phyloP scores from a whole-genome alignment of 1,140 invertebrate species.

The Thaumetopoea pityocampa region DNA sequence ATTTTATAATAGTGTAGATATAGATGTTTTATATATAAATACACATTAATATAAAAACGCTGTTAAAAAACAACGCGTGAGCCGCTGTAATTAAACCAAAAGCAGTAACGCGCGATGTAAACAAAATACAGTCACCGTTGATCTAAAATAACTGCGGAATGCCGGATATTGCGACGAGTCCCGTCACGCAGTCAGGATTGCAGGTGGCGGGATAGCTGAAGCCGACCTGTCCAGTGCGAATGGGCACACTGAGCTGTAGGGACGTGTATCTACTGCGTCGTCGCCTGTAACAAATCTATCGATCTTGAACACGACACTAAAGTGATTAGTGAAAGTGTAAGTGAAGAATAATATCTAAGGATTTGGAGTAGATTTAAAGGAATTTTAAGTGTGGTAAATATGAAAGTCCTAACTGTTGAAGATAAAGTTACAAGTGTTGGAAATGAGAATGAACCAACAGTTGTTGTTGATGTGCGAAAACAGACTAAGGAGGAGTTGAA shows the following conservation, averaged over 20 bases:
- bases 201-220: constrained; percentile 16
- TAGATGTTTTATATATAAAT: too few relatives aligned
- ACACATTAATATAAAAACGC: too few relatives aligned
- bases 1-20: too few relatives aligned
- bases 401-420: constrained; percentile 60
- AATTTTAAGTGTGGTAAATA: constrained; percentile 16
- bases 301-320: constrained; percentile 35
- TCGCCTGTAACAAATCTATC: constrained; percentile 14
- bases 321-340: constrained; percentile 14
- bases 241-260: constrained; percentile 16
- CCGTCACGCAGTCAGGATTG: constrained; percentile 14
- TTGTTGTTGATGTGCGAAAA: constrained; percentile 39
- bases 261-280: constrained; percentile 27
- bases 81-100: constrained; percentile 30
- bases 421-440: constrained; percentile 56
- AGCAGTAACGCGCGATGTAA: constrained; percentile 47
- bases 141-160: constrained; percentile 60
- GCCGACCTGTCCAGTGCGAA: constrained; percentile 30
- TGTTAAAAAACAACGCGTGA: constrained; percentile 9
- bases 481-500: constrained; percentile 62
- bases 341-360: constrained; percentile 21
- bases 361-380: not conserved
- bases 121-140: constrained; percentile 56
- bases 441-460: constrained; percentile 49
- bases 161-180: constrained; percentile 56